phyloP scores from a whole-genome alignment of 2,888 invertebrate species.

The Cheilosia impressa region DNA sequence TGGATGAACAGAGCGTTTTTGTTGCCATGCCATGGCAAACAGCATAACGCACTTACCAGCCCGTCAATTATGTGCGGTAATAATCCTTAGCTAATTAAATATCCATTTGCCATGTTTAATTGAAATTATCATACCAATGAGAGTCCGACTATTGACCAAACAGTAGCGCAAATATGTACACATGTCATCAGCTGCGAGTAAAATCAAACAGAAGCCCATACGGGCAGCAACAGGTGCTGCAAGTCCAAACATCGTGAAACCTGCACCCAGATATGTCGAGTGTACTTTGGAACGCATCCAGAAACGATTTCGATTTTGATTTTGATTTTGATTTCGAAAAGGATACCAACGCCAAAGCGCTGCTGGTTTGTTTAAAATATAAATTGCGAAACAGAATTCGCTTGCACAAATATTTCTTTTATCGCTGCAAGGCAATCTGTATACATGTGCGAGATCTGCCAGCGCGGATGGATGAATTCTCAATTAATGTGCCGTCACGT shows the following conservation, averaged over 20 bases:
- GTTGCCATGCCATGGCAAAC: not conserved
- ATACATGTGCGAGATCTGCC: not conserved
- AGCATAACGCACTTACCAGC: not conserved
- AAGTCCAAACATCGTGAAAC: not conserved
- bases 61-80: not conserved
- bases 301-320: conserved; percentile 1
- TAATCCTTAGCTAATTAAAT: conserved; percentile 19
- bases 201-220: conserved; percentile 12
- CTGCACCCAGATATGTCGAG: not conserved
- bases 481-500: conserved; percentile 22
- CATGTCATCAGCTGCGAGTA: not conserved
- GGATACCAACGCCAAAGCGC: not conserved
- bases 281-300: conserved; percentile 31
- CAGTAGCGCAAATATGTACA: not conserved
- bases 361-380: not conserved
- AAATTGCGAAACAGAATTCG: conserved; percentile 18
- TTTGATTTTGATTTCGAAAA: not conserved
- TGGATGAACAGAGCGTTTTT: not conserved
- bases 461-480: conserved; percentile 6
- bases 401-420: conserved; percentile 34
- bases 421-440: conserved; percentile 12
- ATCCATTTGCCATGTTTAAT: conserved; percentile 10
- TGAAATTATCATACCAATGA: not conserved
- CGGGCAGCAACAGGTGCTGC: conserved; percentile 20
- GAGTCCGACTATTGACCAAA: not conserved